A percentile compares a stretch with the other conserved stretches of the same genome.
Evolutionary conservation across 2,888 invertebrate species (phyloP).

Genomic region (Eristalis pertinax): DNA sequence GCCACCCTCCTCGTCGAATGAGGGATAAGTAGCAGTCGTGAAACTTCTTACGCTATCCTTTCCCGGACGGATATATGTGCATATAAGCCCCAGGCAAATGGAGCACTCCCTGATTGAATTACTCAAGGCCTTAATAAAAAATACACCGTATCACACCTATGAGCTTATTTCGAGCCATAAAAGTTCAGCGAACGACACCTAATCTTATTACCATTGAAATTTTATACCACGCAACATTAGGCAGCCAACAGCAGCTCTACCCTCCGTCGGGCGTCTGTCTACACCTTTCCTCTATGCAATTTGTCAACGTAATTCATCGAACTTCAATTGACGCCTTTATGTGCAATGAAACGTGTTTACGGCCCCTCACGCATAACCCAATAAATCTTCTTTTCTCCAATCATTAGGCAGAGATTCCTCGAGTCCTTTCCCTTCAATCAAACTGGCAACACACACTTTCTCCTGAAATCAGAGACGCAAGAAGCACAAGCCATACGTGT

Average conservation of each 20-base stretch:
- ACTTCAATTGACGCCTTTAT: slow-evolving; percentile 45
- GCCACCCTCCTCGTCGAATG: not conserved
- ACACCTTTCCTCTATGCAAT: slow-evolving; percentile 28
- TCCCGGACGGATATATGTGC: not conserved
- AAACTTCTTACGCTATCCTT: not conserved
- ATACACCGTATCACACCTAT: not conserved
- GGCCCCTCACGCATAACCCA: slow-evolving; percentile 41
- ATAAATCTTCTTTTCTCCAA: slow-evolving; percentile 50
- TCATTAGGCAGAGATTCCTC: slow-evolving; percentile 40
- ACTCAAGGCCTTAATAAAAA: not conserved
- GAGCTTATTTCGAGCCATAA: not conserved
- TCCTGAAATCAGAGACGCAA: slow-evolving; percentile 13
- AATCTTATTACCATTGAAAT: slow-evolving; percentile 10
- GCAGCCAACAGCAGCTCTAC: not conserved
- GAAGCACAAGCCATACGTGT: slow-evolving; percentile 12
- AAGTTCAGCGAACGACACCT: not conserved
- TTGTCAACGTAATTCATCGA: slow-evolving; percentile 47
- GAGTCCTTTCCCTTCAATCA: slow-evolving; percentile 15
- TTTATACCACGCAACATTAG: slow-evolving; percentile 24
- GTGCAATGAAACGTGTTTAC: slow-evolving; percentile 60
- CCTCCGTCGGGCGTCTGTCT: not conserved
- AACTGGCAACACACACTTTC: slow-evolving; percentile 8
- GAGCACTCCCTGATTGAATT: not conserved
- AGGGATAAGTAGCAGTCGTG: too few relatives aligned
- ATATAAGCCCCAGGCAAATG: not conserved